Conservation (phyloP, 1,140 invertebrate species). For the Plectus sambesii region DNA sequence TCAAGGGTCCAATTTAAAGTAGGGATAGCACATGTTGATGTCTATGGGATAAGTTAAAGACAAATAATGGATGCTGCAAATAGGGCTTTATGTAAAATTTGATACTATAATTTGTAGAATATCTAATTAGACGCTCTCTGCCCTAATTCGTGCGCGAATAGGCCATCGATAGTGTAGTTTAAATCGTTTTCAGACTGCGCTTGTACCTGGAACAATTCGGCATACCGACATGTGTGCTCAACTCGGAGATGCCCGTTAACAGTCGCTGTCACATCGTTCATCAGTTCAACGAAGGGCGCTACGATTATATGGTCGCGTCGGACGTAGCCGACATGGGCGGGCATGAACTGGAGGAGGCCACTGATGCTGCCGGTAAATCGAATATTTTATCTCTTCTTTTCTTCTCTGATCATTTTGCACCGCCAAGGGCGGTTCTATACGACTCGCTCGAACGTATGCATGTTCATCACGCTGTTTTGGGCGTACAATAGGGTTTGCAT, state of each 20-base stretch:
- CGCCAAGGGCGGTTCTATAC: no score
- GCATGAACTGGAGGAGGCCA: constrained; percentile 17
- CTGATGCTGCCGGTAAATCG: constrained; percentile 13
- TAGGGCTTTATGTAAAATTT: constrained; percentile 44
- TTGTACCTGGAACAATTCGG: constrained; percentile 92
- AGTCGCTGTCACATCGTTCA: constrained; percentile 75
- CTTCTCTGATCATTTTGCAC: no score
- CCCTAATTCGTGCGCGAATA: no score
- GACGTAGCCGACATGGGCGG: constrained; percentile 59
- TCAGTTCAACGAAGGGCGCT: constrained; percentile 86
- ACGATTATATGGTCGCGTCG: constrained; percentile 91
- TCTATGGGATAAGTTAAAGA: no score
- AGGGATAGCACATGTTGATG: no score
- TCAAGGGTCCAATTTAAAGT: no score
- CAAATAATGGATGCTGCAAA: constrained; percentile 91
- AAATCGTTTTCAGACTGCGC: constrained; percentile 61
- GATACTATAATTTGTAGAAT: constrained; percentile 4
- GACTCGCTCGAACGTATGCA: no score
- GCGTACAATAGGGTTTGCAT: no score
- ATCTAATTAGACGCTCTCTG: constrained; percentile 1
- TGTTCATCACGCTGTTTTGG: no score
- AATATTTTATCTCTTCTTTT: no score
- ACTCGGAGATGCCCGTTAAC: constrained; percentile 84
- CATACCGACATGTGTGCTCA: constrained; percentile 79
- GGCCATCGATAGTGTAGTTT: constrained; percentile 13